A percentile compares a stretch with the other conserved stretches of the same genome.
These are phyloP conservation scores for Heliconius cydno DNA, from an alignment of 2,888 invertebrate species.

Conservation along the genomic window DNA sequence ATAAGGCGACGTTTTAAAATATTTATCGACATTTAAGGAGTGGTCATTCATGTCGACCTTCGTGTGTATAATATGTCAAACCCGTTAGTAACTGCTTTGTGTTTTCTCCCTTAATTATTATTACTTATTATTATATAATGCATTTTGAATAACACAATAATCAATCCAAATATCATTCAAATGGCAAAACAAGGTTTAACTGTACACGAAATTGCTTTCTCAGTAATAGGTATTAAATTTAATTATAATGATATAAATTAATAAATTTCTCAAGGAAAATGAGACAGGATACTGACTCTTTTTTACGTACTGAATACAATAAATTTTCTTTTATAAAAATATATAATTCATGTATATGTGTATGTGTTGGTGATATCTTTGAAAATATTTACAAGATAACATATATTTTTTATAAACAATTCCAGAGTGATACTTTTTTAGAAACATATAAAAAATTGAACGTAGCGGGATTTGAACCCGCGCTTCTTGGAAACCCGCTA, in stretches of 20 bases:
- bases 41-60: slow-evolving; percentile 12
- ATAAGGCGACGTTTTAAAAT: neutral
- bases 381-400: neutral
- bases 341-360: neutral
- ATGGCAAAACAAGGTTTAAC: neutral
- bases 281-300: neutral
- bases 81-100: neutral
- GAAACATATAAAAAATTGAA: too few species aligned
- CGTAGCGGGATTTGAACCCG: too few species aligned
- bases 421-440: neutral
- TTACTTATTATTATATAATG: neutral
- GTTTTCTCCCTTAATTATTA: neutral
- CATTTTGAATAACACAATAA: too few species aligned
- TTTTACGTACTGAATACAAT: neutral
- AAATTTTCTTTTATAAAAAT: neutral
- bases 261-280: too few species aligned
- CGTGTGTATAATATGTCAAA: slow-evolving; percentile 12
- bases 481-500: too few species aligned
- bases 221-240: too few species aligned
- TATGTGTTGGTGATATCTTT: too few species aligned
- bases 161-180: neutral
- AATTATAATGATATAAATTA: too few species aligned
- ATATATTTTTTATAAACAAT: neutral
- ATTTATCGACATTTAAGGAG: slow-evolving; percentile 11
- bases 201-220: too few species aligned